Evolutionary conservation across 2,113 vertebrate genomes (phyloP), one percentile per base, ranked within the genome.

Genomic region (Tricholaema leucomelas): DNA sequence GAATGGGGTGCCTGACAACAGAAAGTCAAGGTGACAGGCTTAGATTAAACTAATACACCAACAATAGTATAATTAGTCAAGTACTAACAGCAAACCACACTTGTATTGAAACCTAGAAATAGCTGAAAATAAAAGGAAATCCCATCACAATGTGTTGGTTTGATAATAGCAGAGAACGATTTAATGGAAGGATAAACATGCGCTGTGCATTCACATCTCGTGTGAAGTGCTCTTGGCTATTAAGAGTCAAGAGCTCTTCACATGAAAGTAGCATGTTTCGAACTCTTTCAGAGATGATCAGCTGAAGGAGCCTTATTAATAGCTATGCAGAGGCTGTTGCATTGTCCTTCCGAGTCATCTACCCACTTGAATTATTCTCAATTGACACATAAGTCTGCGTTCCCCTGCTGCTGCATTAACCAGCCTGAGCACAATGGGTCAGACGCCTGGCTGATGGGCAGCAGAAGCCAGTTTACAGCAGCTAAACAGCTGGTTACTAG

Each of bases 321-420:
- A 90, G 94, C 90, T 94, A 46, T 86, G 81, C 86, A 92, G 79
- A 64, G 66, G 70, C 70, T 92, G 88, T 56, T 96, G 65, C 82
- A 88, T 97, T 96, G 82, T 97, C 90, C 91, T 96, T 88, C 81
- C 94, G 84, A 96, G 87, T 90, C 95, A 95, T 93, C 95, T 87
- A 89, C 88, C 86, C 94, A 94, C 87, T 95, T 64, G 94, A 91
- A 91, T 96, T 96, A 93, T 95, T 95, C 76, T 92, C 91, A 92
- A 81, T 91, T 95, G 90, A 86, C 81, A 92, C 80, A 94, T 88
- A 90, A 96, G 95, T 93, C 70, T 93, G 89, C 72, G 73, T 96
- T 94, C 95, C 50, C 58, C 56, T 70, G 75, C 64, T 80, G 81
- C 76, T 93, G 79, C 72, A 89, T 93, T 96, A 96, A 79, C 85